Percentiles rank a stretch among this genome's conserved stretches.
phyloP scores from a whole-genome alignment of 1,140 invertebrate genomes.

The Drosophila mayri region DNA sequence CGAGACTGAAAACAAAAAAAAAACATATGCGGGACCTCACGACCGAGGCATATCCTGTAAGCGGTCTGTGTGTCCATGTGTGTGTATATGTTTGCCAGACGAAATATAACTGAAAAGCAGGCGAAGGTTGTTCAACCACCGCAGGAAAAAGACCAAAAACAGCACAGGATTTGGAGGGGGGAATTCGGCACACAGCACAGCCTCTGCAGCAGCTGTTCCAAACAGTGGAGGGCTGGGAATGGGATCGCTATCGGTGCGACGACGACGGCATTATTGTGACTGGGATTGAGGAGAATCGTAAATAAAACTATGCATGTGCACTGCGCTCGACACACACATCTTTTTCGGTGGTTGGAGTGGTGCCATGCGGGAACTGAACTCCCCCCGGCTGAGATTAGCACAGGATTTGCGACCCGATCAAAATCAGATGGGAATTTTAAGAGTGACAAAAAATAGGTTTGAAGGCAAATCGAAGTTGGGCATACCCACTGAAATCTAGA shows the following conservation, averaged over 20 bases:
- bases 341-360: conserved; percentile 61
- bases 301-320: conserved; percentile 59
- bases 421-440: conserved; percentile 45
- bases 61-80: conserved; percentile 11
- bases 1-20: conserved; percentile 53
- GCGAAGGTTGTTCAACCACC: conserved; percentile 77
- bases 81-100: conserved; percentile 52
- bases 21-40: conserved; percentile 76
- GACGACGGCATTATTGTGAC: conserved; percentile 9
- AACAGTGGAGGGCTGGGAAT: conserved; percentile 60
- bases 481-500: conserved; percentile 6
- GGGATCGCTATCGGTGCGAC: conserved; percentile 12
- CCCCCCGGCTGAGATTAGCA: conserved; percentile 62
- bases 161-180: conserved; percentile 10
- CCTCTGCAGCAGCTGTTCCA: conserved; percentile 52
- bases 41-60: conserved; percentile 70
- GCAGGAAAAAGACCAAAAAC: conserved; percentile 42
- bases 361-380: conserved; percentile 57
- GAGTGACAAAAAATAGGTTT: not conserved
- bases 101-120: conserved; percentile 78
- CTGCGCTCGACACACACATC: conserved; percentile 36
- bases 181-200: conserved; percentile 10
- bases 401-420: conserved; percentile 66
- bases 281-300: conserved; percentile 16
- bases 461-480: not conserved